Percentiles rank a stretch among this genome's conserved stretches.
Conservation (phyloP, 2,113 vertebrate genomes). For the Neoarius graeffei region DNA sequence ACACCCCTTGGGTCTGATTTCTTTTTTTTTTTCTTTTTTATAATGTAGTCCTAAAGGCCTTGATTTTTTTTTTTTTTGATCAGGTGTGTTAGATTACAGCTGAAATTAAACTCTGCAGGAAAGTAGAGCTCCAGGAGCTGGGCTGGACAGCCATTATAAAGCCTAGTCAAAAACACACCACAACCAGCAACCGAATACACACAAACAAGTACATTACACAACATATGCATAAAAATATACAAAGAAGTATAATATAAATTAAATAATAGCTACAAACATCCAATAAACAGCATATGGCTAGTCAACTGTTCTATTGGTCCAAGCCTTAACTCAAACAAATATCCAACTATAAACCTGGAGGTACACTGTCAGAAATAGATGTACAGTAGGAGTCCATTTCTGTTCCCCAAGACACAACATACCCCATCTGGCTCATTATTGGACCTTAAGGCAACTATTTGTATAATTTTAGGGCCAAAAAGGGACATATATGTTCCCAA, state of each 20-base stretch:
- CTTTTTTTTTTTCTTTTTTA: not conserved
- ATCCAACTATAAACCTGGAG: not conserved
- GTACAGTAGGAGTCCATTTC: too few relatives aligned
- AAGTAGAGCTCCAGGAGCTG: not conserved
- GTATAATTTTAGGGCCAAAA: too few relatives aligned
- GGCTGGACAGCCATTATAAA: not conserved
- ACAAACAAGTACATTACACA: not conserved
- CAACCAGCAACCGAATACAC: constrained; percentile 32
- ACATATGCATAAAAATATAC: not conserved
- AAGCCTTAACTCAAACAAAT: not conserved
- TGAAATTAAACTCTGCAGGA: constrained; percentile 20
- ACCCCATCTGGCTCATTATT: too few relatives aligned
- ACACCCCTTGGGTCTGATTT: not conserved
- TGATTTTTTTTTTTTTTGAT: not conserved
- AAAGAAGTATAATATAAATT: not conserved
- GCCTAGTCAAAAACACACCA: constrained; percentile 27
- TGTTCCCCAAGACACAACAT: too few relatives aligned
- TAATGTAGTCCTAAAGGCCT: not conserved
- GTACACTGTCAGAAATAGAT: too few relatives aligned
- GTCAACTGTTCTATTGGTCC: not conserved
- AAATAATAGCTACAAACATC: not conserved
- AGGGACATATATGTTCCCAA: too few relatives aligned
- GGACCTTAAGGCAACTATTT: too few relatives aligned
- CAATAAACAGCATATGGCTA: not conserved
- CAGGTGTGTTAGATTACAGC: constrained; percentile 20